Conservation (phyloP, 2,797 vertebrate species). For the Brotula barbata region DNA sequence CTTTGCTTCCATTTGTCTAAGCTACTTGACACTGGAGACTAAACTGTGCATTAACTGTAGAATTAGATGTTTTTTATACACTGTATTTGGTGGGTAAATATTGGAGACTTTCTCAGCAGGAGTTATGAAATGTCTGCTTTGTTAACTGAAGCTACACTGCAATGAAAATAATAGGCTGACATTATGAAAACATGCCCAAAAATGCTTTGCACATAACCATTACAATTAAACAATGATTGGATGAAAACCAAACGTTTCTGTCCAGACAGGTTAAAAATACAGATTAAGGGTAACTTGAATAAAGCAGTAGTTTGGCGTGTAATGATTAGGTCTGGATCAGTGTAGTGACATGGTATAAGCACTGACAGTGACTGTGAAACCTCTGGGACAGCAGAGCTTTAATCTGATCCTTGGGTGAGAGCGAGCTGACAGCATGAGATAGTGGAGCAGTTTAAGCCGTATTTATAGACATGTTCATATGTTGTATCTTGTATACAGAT, state of each 20-base stretch:
- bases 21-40: conserved; percentile 15
- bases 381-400: conserved; percentile 47
- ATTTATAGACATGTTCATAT: conserved; percentile 22
- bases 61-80: conserved; percentile 3
- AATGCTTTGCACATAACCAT: neutral
- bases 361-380: conserved; percentile 61
- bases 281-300: too few relatives aligned
- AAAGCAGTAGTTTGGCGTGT: conserved; percentile 59
- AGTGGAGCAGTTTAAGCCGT: conserved; percentile 26
- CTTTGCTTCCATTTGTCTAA: conserved; percentile 37
- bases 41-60: conserved; percentile 6
- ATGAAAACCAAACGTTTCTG: too few relatives aligned
- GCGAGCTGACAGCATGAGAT: conserved; percentile 35
- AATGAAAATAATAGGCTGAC: conserved; percentile 49
- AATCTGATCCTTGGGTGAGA: too few relatives aligned
- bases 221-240: neutral
- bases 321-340: conserved; percentile 57
- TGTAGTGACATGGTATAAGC: conserved; percentile 60
- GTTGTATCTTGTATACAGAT: neutral
- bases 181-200: conserved; percentile 53
- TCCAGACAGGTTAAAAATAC: too few relatives aligned
- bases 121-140: conserved; percentile 22
- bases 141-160: conserved; percentile 32
- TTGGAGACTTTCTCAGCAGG: conserved; percentile 15
- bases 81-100: neutral